These are phyloP conservation scores for Andrena chrysosceles DNA, from an alignment of 2,888 invertebrate genomes.

Conservation along the genomic window DNA sequence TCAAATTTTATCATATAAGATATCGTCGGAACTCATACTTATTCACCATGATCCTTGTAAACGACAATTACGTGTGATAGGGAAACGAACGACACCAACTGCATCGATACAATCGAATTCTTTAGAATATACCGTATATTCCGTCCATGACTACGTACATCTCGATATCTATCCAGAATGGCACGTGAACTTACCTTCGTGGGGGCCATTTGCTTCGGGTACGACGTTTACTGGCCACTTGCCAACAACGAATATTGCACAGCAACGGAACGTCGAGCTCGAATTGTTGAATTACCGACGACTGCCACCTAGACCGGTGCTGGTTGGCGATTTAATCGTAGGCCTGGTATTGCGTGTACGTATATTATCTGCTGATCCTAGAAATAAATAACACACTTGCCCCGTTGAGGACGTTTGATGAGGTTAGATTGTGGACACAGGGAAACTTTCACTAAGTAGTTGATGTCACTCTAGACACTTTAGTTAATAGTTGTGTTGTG, in stretches of 20 bases:
- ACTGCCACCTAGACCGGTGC: slow-evolving; percentile 42
- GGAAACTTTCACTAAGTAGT: too few relatives aligned
- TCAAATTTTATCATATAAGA: too few relatives aligned
- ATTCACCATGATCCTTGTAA: not conserved
- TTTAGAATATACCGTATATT: slow-evolving; percentile 52
- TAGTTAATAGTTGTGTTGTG: too few relatives aligned
- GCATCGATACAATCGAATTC: slow-evolving; percentile 48
- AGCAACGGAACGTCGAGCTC: slow-evolving; percentile 46
- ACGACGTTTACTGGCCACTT: slow-evolving; percentile 55
- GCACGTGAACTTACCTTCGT: slow-evolving; percentile 56
- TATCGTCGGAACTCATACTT: not conserved
- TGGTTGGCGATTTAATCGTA: slow-evolving; percentile 48
- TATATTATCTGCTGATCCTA: slow-evolving; percentile 36
- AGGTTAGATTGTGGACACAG: not conserved
- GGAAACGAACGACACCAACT: slow-evolving; percentile 17
- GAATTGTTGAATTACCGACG: slow-evolving; percentile 66
- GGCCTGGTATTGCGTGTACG: slow-evolving; percentile 32
- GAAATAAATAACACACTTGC: slow-evolving; percentile 36
- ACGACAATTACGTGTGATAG: not conserved
- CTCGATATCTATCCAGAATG: slow-evolving; percentile 55
- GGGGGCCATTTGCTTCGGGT: slow-evolving; percentile 48
- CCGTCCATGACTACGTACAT: slow-evolving; percentile 43
- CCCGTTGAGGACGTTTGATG: not conserved
- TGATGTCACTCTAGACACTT: too few relatives aligned
- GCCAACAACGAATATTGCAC: slow-evolving; percentile 65